phyloP scores from a whole-genome alignment of 2,113 vertebrate genomes.

The Passer domesticus region DNA sequence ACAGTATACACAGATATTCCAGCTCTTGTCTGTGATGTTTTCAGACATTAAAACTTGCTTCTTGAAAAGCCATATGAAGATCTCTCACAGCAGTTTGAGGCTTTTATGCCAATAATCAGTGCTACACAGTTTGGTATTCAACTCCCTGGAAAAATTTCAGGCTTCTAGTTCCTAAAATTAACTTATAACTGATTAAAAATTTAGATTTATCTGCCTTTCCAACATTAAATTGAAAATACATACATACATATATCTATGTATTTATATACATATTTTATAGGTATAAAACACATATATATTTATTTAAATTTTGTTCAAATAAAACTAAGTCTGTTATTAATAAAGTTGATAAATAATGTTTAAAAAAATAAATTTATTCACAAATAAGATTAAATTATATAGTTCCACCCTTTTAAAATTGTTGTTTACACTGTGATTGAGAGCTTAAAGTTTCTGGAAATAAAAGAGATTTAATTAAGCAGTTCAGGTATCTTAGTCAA shows the following conservation, averaged over 20 bases:
- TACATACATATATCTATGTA: neutral
- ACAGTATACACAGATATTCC: neutral
- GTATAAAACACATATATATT: neutral
- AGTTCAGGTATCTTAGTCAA: neutral
- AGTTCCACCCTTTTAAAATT: neutral
- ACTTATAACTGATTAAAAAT: neutral
- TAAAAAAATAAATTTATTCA: neutral
- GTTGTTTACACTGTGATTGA: neutral
- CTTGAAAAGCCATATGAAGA: neutral
- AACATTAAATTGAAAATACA: neutral
- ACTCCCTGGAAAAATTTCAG: neutral
- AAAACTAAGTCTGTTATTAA: neutral
- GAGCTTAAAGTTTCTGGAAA: neutral
- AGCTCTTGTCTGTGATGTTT: neutral
- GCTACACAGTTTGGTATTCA: neutral
- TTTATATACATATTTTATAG: neutral
- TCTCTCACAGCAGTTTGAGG: neutral
- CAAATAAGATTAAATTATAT: neutral
- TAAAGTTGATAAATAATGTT: neutral
- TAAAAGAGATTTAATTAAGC: neutral
- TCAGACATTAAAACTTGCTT: neutral
- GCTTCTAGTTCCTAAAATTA: neutral
- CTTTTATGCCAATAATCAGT: neutral
- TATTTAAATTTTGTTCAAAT: neutral
- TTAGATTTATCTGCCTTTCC: neutral